Base-by-base conservation (phyloP, 2,113 vertebrate genomes). In the Rhea americana region DNA sequence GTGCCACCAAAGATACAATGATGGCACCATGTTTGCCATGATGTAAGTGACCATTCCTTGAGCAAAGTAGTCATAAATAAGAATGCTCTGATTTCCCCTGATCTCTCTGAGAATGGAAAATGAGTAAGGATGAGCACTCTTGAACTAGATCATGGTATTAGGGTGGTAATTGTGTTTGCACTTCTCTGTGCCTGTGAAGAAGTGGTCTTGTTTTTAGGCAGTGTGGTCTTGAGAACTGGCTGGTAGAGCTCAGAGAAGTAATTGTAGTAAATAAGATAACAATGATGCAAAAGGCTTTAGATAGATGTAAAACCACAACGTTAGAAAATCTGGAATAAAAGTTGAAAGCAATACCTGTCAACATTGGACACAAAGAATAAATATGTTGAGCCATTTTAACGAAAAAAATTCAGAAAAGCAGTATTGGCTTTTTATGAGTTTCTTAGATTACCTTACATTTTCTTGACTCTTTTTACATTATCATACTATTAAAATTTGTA, bases 281-380 rank as follows among this genome's bases (percentile, higher is more conserved):
- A 22, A 47, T 82, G 14, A 32, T 47, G 16, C 7, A 81, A 45
- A 85, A 75, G 11, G 8, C 45, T 68, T 62, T 39, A 32, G 43
- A 20, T 35, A 70, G 48, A 19, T 62, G 8, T n/a, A 7, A 56
- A 45, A 13, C 0, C 1, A 3, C 4, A 18, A 28, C 5, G 30
- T 58, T 32, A 32, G 39, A 17, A 19, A 76, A 53, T 9, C 11
- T 43, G 50, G 55, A 45, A 30, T 78, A 20, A 73, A 55, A 61
- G 77, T n/a, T 30, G 9, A 58, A 72, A 41, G 1, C 19, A n/a
- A 1, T 56, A 21, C 17, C 14, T 39, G 17, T 56, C 13, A 68
- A 62, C 8, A 26, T 6, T 71, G 13, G 19, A 30, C 11, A 26
- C 66, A 58, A 0, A 48, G 10, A 83, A 74, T 74, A 3, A 68